Percentiles rank a stretch among this genome's conserved stretches.
phyloP scores from a whole-genome alignment of 2,797 vertebrate species.

The Lepus townsendii region DNA sequence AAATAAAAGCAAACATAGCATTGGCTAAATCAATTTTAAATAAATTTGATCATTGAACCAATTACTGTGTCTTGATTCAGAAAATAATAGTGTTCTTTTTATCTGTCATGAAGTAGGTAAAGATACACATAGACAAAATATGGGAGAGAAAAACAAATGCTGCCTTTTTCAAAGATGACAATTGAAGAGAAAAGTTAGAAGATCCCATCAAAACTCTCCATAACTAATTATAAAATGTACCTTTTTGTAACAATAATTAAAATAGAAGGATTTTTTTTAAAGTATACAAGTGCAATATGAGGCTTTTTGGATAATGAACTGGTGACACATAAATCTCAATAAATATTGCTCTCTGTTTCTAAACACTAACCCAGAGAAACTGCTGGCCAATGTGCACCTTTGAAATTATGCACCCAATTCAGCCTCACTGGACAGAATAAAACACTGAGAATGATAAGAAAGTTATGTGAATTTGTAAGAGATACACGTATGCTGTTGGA shows the following conservation, averaged over 20 bases:
- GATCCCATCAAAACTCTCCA: not conserved
- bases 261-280: not conserved
- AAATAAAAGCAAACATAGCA: constrained; percentile 21
- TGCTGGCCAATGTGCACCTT: constrained; percentile 45
- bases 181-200: not conserved
- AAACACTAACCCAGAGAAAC: constrained; percentile 27
- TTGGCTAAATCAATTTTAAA: not conserved
- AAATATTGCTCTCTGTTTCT: not conserved
- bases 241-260: not conserved
- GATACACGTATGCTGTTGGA: constrained; percentile 76
- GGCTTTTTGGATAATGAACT: not conserved
- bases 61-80: not conserved
- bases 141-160: not conserved
- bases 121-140: not conserved
- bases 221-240: not conserved
- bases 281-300: not conserved
- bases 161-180: constrained; percentile 7
- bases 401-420: constrained; percentile 67
- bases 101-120: not conserved
- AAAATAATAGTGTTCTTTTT: not conserved
- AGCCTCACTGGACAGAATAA: constrained; percentile 52
- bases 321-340: not conserved
- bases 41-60: not conserved
- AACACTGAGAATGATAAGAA: constrained; percentile 57
- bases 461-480: constrained; percentile 76